phyloP scores from a whole-genome alignment of 2,113 vertebrate genomes.

The Conger conger region DNA sequence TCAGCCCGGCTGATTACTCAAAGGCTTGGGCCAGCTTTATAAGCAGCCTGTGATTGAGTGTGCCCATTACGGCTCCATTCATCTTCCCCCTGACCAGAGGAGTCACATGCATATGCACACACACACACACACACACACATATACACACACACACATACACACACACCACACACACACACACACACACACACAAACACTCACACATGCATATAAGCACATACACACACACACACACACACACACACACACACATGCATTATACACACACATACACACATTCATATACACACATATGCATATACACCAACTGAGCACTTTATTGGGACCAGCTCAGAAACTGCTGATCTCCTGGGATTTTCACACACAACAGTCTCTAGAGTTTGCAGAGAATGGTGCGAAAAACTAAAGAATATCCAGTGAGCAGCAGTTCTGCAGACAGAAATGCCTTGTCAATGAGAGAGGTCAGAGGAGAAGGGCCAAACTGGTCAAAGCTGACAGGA shows the following conservation, averaged over 20 bases:
- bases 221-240: not conserved
- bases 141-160: not conserved
- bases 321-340: too few relatives aligned
- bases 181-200: too few relatives aligned
- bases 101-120: slow-evolving; percentile 48
- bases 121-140: slow-evolving; percentile 14
- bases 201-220: too few relatives aligned
- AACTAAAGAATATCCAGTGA: too few relatives aligned
- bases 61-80: slow-evolving; percentile 65
- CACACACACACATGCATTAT: not conserved
- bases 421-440: too few relatives aligned
- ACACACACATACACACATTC: not conserved
- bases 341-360: too few relatives aligned
- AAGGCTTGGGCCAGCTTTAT: slow-evolving; percentile 57
- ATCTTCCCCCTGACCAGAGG: slow-evolving; percentile 55
- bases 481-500: too few relatives aligned
- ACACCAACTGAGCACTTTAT: too few relatives aligned
- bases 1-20: slow-evolving; percentile 54
- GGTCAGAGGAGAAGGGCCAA: too few relatives aligned
- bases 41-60: slow-evolving; percentile 68
- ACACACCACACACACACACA: not conserved
- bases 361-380: too few relatives aligned
- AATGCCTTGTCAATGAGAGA: too few relatives aligned
- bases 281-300: slow-evolving; percentile 1
- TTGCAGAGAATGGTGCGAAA: too few relatives aligned